A percentile compares a stretch with the other conserved stretches of the same genome.
These are phyloP conservation scores for Idaea straminata DNA, from an alignment of 2,888 invertebrate species.

Conservation along the genomic window DNA sequence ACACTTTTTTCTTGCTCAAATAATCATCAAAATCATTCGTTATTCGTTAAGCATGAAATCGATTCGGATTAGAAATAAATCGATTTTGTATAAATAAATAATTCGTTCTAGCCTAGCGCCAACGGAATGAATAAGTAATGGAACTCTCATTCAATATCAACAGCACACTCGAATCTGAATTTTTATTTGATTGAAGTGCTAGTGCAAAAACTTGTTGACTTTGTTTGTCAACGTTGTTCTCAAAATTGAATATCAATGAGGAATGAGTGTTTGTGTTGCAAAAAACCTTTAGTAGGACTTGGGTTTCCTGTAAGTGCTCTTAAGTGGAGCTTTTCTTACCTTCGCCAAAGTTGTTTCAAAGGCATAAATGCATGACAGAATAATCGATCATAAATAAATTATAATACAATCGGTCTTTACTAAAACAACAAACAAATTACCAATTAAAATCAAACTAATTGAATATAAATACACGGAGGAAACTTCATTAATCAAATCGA, in stretches of 20 bases:
- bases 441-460: background rate
- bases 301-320: too few relatives aligned
- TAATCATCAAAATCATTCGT: constrained; percentile 7
- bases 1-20: constrained; percentile 7
- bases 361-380: too few relatives aligned
- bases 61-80: background rate
- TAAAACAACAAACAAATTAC: background rate
- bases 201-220: background rate
- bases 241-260: constrained; percentile 1
- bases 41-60: background rate
- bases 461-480: background rate
- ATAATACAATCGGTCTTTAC: too few relatives aligned
- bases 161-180: background rate
- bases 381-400: too few relatives aligned
- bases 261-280: background rate
- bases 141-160: constrained; percentile 7
- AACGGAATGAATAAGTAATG: constrained; percentile 12
- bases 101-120: background rate
- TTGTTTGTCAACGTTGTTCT: background rate
- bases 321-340: too few relatives aligned
- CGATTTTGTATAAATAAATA: background rate
- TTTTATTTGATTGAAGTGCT: background rate
- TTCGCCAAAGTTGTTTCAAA: too few relatives aligned
- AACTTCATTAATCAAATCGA: constrained; percentile 12
- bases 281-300: background rate